These are phyloP conservation scores for Drosophila paracracens DNA, from an alignment of 2,888 invertebrate genomes.

Conservation along the genomic window DNA sequence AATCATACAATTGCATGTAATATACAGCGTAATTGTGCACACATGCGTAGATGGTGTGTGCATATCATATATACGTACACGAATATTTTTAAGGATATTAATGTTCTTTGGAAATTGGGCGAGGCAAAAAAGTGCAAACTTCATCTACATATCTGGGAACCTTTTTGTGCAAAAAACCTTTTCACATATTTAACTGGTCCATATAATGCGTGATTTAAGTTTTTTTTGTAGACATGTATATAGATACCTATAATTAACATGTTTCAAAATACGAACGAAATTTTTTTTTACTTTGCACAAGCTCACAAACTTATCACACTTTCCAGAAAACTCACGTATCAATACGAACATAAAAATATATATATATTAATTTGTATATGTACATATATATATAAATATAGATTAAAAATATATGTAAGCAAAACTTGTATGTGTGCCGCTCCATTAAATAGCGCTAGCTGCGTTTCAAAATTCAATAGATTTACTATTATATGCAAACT, in stretches of 20 bases:
- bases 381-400: not conserved
- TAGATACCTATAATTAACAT: not conserved
- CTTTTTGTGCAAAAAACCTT: not conserved
- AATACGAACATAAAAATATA: not conserved
- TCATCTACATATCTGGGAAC: conserved; percentile 7
- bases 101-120: conserved; percentile 15
- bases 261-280: not conserved
- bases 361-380: not conserved
- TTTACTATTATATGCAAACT: not conserved
- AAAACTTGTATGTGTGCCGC: conserved; percentile 2
- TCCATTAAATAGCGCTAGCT: not conserved
- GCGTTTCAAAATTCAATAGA: not conserved
- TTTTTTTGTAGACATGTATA: not conserved
- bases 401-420: not conserved
- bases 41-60: conserved; percentile 2
- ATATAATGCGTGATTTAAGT: not conserved
- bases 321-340: not conserved
- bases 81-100: not conserved
- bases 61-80: not conserved
- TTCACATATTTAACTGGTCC: not conserved
- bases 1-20: not conserved
- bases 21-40: not conserved
- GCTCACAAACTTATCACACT: not conserved
- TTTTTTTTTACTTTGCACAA: not conserved
- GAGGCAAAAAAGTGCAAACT: conserved; percentile 1